Conservation (phyloP, 1,140 invertebrate species). For the Proctacanthus coquilletti region DNA sequence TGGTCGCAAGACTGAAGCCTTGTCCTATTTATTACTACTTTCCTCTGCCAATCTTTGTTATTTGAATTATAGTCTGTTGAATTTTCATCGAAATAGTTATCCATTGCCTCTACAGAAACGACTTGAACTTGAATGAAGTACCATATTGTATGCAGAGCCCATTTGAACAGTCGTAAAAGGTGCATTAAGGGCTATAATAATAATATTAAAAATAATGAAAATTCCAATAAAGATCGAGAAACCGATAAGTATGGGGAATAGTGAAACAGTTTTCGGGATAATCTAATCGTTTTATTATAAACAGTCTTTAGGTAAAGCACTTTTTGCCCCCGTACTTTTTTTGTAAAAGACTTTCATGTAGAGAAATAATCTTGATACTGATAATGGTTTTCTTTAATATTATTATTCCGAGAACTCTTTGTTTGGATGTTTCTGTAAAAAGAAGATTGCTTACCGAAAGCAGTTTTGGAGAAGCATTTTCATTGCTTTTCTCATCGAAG, state of each 20-base stretch:
- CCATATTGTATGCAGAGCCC: constrained; percentile 32
- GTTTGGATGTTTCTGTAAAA: not conserved
- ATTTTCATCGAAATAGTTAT: constrained; percentile 18
- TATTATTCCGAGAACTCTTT: constrained; percentile 9
- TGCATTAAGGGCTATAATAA: constrained; percentile 30
- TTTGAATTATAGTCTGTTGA: constrained; percentile 14
- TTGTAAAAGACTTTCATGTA: constrained; percentile 4
- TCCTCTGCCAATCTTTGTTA: constrained; percentile 16
- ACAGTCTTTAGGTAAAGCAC: not conserved
- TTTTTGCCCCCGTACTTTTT: constrained; percentile 5
- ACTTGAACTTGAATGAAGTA: constrained; percentile 32
- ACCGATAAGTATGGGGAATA: not conserved
- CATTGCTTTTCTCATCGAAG: constrained; percentile 43
- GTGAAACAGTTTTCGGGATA: no score
- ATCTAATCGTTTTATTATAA: no score
- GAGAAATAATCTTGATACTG: constrained; percentile 5
- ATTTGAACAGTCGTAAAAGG: constrained; percentile 28
- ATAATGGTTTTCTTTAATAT: constrained; percentile 8
- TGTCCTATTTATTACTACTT: constrained; percentile 56
- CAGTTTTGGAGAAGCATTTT: constrained; percentile 41
- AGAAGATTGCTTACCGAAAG: constrained; percentile 40
- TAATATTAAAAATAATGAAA: constrained; percentile 1
- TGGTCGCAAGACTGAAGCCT: constrained; percentile 24
- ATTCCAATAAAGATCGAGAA: not conserved
- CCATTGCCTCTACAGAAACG: constrained; percentile 30